phyloP scores from a whole-genome alignment of 1,140 invertebrate species.

The Cydia fagiglandana region DNA sequence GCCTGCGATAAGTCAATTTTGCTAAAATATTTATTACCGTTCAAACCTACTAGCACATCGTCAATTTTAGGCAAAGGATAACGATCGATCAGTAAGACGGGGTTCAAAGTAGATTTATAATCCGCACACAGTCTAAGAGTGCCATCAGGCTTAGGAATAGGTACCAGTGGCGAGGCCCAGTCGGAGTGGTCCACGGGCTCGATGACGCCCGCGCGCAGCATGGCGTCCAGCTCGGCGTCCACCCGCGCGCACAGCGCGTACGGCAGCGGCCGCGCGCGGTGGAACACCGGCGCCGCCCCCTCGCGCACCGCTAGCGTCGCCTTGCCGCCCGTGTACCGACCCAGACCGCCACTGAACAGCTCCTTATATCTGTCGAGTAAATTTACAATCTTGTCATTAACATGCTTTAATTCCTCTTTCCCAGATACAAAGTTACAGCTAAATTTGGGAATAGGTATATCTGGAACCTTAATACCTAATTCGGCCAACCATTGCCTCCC shows the following conservation, averaged over 20 bases:
- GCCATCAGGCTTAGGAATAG: constrained; percentile 58
- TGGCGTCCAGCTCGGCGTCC: background rate
- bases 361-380: background rate
- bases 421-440: background rate
- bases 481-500: constrained; percentile 31
- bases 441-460: constrained; percentile 8
- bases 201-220: constrained; percentile 46
- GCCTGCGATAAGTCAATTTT: constrained; percentile 31
- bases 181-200: constrained; percentile 45
- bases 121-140: constrained; percentile 71
- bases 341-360: background rate
- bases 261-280: too few relatives aligned
- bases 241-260: too few relatives aligned
- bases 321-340: background rate
- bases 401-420: background rate
- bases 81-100: constrained; percentile 44
- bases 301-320: background rate
- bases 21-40: constrained; percentile 34
- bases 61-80: constrained; percentile 53
- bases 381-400: background rate
- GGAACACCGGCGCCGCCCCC: too few relatives aligned
- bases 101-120: constrained; percentile 68
- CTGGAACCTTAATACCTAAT: background rate
- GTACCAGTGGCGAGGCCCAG: constrained; percentile 63
- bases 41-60: constrained; percentile 42